Percentiles rank a stretch among this genome's conserved stretches.
phyloP scores from a whole-genome alignment of 2,797 vertebrate species.

The Pseudochirops cupreus region DNA sequence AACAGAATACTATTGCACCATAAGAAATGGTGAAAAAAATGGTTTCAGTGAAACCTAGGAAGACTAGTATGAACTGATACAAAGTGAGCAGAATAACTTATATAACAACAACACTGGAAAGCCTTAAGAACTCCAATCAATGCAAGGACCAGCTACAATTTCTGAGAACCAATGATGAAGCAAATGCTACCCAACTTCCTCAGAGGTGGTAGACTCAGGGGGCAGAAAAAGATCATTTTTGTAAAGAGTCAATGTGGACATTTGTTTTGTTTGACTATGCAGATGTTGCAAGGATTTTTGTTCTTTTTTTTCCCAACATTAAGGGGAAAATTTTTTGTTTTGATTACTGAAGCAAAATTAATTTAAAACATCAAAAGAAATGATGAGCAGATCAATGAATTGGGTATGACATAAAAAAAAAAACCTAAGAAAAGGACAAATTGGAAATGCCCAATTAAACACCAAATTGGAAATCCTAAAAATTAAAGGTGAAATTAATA shows the following conservation, averaged over 20 bases:
- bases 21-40: not conserved
- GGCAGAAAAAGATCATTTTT: not conserved
- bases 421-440: not conserved
- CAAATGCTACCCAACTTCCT: not conserved
- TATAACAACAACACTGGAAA: not conserved
- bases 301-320: not conserved
- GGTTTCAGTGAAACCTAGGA: not conserved
- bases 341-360: not conserved
- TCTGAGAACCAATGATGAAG: not conserved
- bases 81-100: not conserved
- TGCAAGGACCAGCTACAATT: not conserved
- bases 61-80: not conserved
- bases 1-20: not conserved
- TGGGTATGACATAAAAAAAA: not conserved
- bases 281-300: not conserved
- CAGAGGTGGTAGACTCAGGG: not conserved
- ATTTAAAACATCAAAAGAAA: not conserved
- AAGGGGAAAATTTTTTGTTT: not conserved
- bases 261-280: not conserved
- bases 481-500: not conserved
- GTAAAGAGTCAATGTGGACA: not conserved
- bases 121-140: not conserved
- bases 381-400: not conserved
- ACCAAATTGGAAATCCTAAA: not conserved
- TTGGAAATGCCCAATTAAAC: not conserved